Evolutionary conservation across 2,797 vertebrate species (phyloP), one percentile per base, ranked within the genome.

Genomic region (Phyllotis vaccarum): DNA sequence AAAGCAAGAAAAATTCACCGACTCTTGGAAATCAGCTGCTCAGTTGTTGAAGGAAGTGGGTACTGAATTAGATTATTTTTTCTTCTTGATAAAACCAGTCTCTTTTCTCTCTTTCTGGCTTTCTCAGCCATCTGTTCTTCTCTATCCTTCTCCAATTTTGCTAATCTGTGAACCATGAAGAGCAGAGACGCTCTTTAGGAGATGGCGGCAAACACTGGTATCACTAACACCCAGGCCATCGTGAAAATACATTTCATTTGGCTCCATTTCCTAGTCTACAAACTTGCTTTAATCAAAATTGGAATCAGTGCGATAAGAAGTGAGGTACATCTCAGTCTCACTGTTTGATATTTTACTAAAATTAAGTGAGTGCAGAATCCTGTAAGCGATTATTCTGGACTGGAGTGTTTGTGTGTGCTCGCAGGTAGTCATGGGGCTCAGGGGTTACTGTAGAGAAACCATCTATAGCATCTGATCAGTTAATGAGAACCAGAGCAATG

Each of bases 241-340:
- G 43, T 66, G 52, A 70, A 68, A 94, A 97, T 64, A 56, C 74
- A 90, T 95, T 88, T 29, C 76, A 70, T 91, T 94, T 83, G 93
- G 93, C 94, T 97, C 91, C 83, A 54, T 92, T 96, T 95, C 94
- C 86, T 83, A 95, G 89, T 95, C 96, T 92, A 90, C 64, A 91
- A 92, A 91, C 91, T 91, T 81, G 86, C 93, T 91, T 94, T 93
- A 91, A 96, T 98, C 97, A 97, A 94, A 97, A 97, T 22, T 43
- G 72, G 78, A 96, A 78, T 89, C 54, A 91, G 70, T 56, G 87
- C 1, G 89, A 88, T 95, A 95, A 96, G 96, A 95, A 95, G 92
- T 27, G 81, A 46, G 87, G 86, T 79, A 54, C 27, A 54, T 90
- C 10, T 58, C 92, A 60, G 83, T 0, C 1, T 54, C 90, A 16